phyloP scores from a whole-genome alignment of 2,113 vertebrate species.

The Colaptes auratus region DNA sequence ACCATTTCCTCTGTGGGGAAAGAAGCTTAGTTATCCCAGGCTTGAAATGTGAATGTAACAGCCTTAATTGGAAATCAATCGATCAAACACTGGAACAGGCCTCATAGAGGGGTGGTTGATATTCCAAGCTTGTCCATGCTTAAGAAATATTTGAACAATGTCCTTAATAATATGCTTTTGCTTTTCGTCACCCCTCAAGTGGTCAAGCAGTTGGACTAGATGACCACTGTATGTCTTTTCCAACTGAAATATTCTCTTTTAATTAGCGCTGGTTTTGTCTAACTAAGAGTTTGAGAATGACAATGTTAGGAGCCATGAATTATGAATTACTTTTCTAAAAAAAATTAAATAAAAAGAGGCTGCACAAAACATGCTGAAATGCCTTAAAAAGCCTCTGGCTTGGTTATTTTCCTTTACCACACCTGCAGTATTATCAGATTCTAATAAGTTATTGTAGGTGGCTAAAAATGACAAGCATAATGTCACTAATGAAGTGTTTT shows the following conservation, averaged over 20 bases:
- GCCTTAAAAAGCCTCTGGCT: not conserved
- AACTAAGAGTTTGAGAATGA: conserved; percentile 33
- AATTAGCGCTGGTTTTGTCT: not conserved
- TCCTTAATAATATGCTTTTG: no score
- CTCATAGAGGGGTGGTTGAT: no score
- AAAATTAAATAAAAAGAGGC: not conserved
- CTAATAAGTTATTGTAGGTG: not conserved
- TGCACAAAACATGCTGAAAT: not conserved
- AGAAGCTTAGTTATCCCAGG: not conserved
- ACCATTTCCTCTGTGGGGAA: not conserved
- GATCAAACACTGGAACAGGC: no score
- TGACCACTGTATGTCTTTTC: no score
- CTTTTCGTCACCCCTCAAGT: no score
- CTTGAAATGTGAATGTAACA: not conserved
- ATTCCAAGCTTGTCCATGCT: no score
- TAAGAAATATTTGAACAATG: no score
- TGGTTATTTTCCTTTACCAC: not conserved
- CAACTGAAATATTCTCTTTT: no score
- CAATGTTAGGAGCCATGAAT: conserved; percentile 14
- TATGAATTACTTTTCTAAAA: not conserved
- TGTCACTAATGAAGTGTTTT: not conserved
- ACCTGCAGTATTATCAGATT: not conserved
- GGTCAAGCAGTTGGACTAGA: no score
- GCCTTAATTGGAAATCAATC: not conserved
- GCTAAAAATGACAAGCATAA: not conserved